phyloP scores from a whole-genome alignment of 1,140 invertebrate species.

The Eueides isabella region DNA sequence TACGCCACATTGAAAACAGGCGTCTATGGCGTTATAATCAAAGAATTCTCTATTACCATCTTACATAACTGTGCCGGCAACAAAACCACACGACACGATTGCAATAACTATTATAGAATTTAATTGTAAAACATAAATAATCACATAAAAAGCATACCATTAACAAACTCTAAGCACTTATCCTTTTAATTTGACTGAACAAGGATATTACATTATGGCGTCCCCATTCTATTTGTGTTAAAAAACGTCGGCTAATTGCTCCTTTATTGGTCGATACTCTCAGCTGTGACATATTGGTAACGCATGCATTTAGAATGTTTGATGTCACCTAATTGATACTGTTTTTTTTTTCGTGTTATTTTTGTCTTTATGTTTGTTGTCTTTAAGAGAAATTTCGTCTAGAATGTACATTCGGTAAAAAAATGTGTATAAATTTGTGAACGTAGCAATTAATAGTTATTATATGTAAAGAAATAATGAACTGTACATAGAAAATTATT shows the following conservation, averaged over 20 bases:
- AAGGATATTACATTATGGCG: constrained; percentile 60
- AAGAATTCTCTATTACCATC: too few species aligned
- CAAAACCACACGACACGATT: background rate
- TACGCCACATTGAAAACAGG: too few species aligned
- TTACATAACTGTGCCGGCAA: too few species aligned
- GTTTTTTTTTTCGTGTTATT: constrained; percentile 4
- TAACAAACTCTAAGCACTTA: constrained; percentile 46
- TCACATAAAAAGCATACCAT: constrained; percentile 39
- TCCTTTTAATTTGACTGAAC: constrained; percentile 54
- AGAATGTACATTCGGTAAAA: too few species aligned
- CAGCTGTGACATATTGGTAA: constrained; percentile 59
- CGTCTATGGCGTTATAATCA: too few species aligned
- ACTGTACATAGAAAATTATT: too few species aligned
- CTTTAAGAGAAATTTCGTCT: background rate
- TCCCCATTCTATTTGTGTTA: constrained; percentile 55
- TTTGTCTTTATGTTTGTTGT: constrained; percentile 3
- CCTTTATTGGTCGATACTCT: constrained; percentile 61
- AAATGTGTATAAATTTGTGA: too few species aligned
- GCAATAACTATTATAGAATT: background rate
- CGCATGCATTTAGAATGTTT: constrained; percentile 53
- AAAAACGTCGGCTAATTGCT: constrained; percentile 60
- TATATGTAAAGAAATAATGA: too few species aligned
- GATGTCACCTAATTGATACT: constrained; percentile 52
- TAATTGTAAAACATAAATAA: constrained; percentile 25
- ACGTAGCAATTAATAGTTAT: too few species aligned